Percentiles rank a stretch among this genome's conserved stretches.
phyloP scores from a whole-genome alignment of 2,113 vertebrate genomes.

The Puffinus mauretanicus region DNA sequence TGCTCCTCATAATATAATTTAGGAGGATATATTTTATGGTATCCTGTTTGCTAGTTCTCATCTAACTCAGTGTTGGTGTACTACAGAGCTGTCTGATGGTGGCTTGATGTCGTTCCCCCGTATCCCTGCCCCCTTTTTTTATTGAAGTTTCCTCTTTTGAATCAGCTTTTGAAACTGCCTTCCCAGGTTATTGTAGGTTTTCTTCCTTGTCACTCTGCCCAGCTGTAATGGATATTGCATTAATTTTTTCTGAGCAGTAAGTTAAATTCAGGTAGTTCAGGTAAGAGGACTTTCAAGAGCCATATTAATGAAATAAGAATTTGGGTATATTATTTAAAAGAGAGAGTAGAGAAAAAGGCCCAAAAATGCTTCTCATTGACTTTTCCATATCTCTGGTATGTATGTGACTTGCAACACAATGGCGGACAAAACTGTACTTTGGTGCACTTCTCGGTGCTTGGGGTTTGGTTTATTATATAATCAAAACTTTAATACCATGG shows the following conservation, averaged over 20 bases:
- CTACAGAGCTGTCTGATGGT: not conserved
- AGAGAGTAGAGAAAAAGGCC: not conserved
- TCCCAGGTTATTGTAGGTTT: not conserved
- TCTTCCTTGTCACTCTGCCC: not conserved
- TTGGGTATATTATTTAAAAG: not conserved
- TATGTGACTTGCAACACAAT: not conserved
- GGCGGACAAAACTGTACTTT: not conserved
- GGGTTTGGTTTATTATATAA: accelerated
- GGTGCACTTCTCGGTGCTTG: not conserved
- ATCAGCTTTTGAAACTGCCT: not conserved
- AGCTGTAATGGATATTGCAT: not conserved
- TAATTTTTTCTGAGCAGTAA: not conserved
- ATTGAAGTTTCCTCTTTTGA: not conserved
- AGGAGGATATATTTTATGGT: not conserved
- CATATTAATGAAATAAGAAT: not conserved
- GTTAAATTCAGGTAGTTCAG: not conserved
- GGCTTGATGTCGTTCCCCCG: accelerated
- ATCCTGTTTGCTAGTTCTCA: not conserved
- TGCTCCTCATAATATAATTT: not conserved
- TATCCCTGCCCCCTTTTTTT: accelerated
- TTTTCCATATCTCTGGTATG: not conserved
- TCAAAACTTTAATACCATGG: not conserved
- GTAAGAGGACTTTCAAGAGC: not conserved
- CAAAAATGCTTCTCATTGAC: not conserved
- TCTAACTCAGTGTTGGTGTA: not conserved